Evolutionary conservation across 2,888 invertebrate species (phyloP).

Genomic region (Calameuta pallipes): DNA sequence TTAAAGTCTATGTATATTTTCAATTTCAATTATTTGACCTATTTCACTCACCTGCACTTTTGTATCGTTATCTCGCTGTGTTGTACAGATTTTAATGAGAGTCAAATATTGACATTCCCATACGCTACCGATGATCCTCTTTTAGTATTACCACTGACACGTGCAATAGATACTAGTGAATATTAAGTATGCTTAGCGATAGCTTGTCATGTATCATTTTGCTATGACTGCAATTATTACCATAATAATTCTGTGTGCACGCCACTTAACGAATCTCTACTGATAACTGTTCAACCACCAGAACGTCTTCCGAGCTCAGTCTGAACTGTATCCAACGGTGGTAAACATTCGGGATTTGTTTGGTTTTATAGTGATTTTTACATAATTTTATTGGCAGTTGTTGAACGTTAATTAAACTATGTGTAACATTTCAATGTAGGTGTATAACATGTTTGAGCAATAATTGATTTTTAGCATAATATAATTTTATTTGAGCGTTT

Average conservation of each 20-base stretch:
- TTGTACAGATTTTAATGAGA: not conserved
- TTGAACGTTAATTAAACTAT: not conserved
- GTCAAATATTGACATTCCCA: not conserved
- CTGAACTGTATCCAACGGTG: not conserved
- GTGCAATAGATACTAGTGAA: not conserved
- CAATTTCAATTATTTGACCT: no score
- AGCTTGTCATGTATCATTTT: not conserved
- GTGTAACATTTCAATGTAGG: not conserved
- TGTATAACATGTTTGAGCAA: not conserved
- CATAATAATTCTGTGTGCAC: conserved; percentile 37
- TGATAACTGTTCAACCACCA: not conserved
- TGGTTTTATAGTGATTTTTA: not conserved
- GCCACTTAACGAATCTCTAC: conserved; percentile 35
- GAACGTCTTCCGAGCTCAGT: not conserved
- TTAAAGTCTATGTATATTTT: no score
- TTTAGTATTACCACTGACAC: not conserved
- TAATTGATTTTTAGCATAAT: not conserved
- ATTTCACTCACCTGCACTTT: not conserved
- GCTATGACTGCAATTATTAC: conserved; percentile 19
- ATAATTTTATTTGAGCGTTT: not conserved
- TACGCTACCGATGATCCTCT: not conserved
- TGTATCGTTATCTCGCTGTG: not conserved
- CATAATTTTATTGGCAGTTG: not conserved
- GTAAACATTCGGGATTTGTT: not conserved
- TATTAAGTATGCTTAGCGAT: not conserved